Evolutionary conservation across 2,888 invertebrate species (phyloP), one percentile per base, ranked within the genome.

Genomic region (Cataglyphis rosenhaueri): DNA sequence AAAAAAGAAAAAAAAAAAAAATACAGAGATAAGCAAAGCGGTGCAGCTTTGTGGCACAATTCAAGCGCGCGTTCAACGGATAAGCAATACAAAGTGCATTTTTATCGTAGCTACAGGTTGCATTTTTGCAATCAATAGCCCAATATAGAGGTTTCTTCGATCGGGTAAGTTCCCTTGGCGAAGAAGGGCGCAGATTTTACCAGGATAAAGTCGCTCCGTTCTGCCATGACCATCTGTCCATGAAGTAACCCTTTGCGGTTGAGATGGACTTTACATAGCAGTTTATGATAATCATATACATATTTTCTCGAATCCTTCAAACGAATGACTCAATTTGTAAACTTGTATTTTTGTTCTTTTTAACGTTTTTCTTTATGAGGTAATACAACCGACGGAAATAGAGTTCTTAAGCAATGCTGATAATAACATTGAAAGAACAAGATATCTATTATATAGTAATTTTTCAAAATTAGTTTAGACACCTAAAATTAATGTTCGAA

Each of bases 101-200:
- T 55, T 76, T 66, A 76, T 76, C 66, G 76, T 66, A 25, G 48
- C 12, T 66, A 76, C n/a, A 52, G 66, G 66, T 76, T 76, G 52
- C 76, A 38, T 66, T 18, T 76, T 66, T 66, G 66, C 52, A 66
- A 35, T 66, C 75, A 75, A 52, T 75, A 66, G 52, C 8, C 52
- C 35, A 75, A 75, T 25, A 66, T 38, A 66, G 25, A 75, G n/a
- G 35, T 75, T 75, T 66, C 38, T 12, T 38, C 25, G 35, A 38
- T 66, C 62, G 62, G 21, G 21, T 15, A 73, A 74, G n/a, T 44
- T 62, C 10, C n/a, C 18, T n/a, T 12, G 25, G 61, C 35, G 12
- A 75, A 25, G n/a, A 75, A 75, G n/a, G 25, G 12, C 52, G 35
- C 48, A 35, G 65, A 18, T 75, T 35, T 75, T 66, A 25, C 10